Percentiles rank a stretch among this genome's conserved stretches.
These are phyloP conservation scores for Teinopalpus imperialis DNA, from an alignment of 2,888 invertebrate genomes.

Conservation along the genomic window DNA sequence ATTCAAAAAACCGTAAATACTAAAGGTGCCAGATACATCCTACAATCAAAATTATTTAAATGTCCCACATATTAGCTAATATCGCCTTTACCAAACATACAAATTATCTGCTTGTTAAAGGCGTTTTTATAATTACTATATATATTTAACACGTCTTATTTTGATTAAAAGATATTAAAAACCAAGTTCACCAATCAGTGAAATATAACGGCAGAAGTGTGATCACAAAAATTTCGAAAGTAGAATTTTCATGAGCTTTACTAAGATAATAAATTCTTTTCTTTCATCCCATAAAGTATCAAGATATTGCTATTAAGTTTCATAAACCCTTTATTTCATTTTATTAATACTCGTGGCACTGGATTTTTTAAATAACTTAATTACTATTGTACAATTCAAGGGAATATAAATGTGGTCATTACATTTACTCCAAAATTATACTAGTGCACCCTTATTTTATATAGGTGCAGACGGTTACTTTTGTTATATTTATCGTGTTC, in stretches of 20 bases:
- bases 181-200: no score
- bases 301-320: slow-evolving; percentile 25
- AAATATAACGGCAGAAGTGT: slow-evolving; percentile 3
- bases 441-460: slow-evolving; percentile 1
- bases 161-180: no score
- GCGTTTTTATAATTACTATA: no score
- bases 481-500: slow-evolving; percentile 3
- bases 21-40: no score
- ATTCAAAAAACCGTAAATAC: no score
- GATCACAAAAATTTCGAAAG: background rate
- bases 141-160: no score
- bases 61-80: no score
- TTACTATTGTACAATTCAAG: slow-evolving; percentile 9
- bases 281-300: slow-evolving; percentile 12
- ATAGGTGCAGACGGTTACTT: background rate
- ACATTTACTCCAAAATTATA: background rate
- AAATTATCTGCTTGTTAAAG: no score
- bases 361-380: slow-evolving; percentile 15
- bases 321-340: slow-evolving; percentile 21
- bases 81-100: no score
- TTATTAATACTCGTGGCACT: slow-evolving; percentile 23
- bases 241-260: slow-evolving; percentile 13
- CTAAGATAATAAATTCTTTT: slow-evolving; percentile 17
- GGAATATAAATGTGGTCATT: slow-evolving; percentile 6
- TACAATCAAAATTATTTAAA: no score